phyloP scores from a whole-genome alignment of 1,140 invertebrate genomes.

The Solenopsis invicta region DNA sequence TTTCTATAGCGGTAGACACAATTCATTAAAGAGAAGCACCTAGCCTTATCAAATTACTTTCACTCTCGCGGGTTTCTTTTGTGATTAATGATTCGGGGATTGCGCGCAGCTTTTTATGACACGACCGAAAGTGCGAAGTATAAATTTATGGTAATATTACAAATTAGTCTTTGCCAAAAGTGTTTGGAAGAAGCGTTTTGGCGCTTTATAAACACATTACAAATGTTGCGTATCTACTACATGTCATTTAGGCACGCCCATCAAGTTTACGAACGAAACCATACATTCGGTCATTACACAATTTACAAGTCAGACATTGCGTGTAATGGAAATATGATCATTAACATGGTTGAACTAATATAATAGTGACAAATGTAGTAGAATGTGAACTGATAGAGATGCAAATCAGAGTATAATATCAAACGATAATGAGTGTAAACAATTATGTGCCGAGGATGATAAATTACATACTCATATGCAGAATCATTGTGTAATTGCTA shows the following conservation, averaged over 20 bases:
- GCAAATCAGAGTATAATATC: conserved; percentile 50
- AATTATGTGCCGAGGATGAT: conserved; percentile 42
- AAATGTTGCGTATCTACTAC: not conserved
- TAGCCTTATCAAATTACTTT: conserved; percentile 65
- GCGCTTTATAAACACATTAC: conserved; percentile 2
- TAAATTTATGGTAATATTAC: conserved; percentile 41
- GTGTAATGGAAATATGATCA: conserved; percentile 56
- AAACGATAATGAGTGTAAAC: conserved; percentile 59
- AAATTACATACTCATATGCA: conserved; percentile 38
- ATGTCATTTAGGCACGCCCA: not conserved
- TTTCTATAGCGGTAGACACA: not conserved
- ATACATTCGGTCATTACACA: conserved; percentile 34
- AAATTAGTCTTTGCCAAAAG: not conserved
- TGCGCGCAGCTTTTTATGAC: conserved; percentile 24
- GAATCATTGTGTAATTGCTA: conserved; percentile 37
- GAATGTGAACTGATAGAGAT: conserved; percentile 50
- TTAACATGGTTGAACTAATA: conserved; percentile 56
- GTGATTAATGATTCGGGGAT: conserved; percentile 39
- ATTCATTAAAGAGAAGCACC: conserved; percentile 55
- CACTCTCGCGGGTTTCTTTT: conserved; percentile 32
- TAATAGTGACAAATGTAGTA: conserved; percentile 49
- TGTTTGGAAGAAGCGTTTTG: not conserved
- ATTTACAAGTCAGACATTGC: conserved; percentile 51
- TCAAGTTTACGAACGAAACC: conserved; percentile 52
- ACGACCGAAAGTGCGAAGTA: not conserved